phyloP scores from a whole-genome alignment of 2,888 invertebrate genomes.

The Epirrhoe tristata region DNA sequence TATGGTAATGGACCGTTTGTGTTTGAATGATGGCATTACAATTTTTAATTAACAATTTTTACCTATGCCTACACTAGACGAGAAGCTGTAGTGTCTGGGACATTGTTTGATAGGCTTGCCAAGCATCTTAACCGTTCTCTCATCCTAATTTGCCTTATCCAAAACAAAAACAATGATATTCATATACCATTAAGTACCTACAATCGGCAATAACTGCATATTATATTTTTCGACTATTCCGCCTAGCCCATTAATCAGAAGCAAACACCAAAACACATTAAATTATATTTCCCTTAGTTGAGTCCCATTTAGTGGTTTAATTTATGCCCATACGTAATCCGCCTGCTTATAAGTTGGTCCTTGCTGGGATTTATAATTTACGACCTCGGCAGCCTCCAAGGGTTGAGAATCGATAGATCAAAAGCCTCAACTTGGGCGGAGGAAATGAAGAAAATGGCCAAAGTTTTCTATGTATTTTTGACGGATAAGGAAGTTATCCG shows the following conservation, averaged over 20 bases:
- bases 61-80: no score
- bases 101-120: no score
- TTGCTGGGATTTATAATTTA: slow-evolving; percentile 49
- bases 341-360: slow-evolving; percentile 49
- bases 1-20: no score
- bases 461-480: slow-evolving; percentile 16
- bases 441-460: slow-evolving; percentile 21
- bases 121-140: no score
- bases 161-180: no score
- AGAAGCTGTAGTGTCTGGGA: no score
- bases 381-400: slow-evolving; percentile 36
- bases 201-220: background rate
- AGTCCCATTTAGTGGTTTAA: slow-evolving; percentile 46
- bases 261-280: slow-evolving; percentile 30
- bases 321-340: slow-evolving; percentile 58
- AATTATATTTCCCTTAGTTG: slow-evolving; percentile 40
- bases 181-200: no score
- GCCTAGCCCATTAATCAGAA: background rate
- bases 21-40: no score
- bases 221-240: background rate
- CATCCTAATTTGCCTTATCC: no score
- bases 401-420: slow-evolving; percentile 45
- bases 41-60: no score
- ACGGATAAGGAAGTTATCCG: background rate
- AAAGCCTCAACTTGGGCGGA: slow-evolving; percentile 27